These are phyloP conservation scores for Pycnonotus jocosus DNA, from an alignment of 2,113 vertebrate genomes.

Conservation along the genomic window DNA sequence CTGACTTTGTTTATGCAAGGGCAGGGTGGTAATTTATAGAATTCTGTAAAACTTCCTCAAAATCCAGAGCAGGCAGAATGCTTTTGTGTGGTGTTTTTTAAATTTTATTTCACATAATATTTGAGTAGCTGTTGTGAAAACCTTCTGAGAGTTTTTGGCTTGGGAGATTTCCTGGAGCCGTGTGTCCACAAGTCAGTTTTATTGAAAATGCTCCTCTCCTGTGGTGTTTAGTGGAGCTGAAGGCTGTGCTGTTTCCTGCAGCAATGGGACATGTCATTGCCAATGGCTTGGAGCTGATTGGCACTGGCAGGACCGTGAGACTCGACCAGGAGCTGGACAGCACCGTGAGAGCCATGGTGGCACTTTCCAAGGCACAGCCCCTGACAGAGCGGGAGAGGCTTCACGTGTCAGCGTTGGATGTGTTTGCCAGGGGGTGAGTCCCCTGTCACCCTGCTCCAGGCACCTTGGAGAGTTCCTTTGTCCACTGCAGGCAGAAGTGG, in stretches of 20 bases:
- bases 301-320: conserved; percentile 72
- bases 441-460: background rate
- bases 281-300: conserved; percentile 82
- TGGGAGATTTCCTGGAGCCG: background rate
- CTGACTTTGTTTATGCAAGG: background rate
- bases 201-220: background rate
- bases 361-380: conserved; percentile 71
- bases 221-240: background rate
- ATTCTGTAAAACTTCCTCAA: background rate
- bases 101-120: background rate
- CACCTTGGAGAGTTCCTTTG: background rate
- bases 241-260: background rate
- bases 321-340: conserved; percentile 75
- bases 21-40: background rate
- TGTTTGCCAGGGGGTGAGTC: conserved; percentile 86
- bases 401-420: conserved; percentile 82
- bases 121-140: background rate
- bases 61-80: background rate
- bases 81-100: background rate
- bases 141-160: background rate
- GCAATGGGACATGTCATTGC: conserved; percentile 89
- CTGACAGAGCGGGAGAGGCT: conserved; percentile 81
- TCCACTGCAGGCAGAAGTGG: background rate
- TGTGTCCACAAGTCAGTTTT: background rate
- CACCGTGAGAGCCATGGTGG: conserved; percentile 74